Evolutionary conservation across 92 coral and sea anemone species (phyloP), one percentile per base, ranked within the genome.

Genomic region (Micromussa lordhowensis): DNA sequence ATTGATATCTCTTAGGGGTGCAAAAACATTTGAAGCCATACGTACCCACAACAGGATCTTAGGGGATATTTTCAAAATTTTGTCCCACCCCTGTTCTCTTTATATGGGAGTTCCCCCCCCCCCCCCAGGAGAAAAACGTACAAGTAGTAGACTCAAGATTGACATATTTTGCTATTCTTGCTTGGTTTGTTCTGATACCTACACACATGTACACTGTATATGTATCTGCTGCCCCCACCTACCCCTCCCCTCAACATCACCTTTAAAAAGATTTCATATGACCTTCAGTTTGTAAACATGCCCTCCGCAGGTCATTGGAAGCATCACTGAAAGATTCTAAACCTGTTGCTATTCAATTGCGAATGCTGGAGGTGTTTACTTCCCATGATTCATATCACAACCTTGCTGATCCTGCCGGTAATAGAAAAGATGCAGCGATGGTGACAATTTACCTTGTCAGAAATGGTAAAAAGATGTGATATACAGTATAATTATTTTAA

Each of bases 301-400:
- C 26, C 14, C 31, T 83, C 13, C 21, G 21, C 66, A 97, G 99
- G 63, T 92, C 93, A 53, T 74, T 97, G n/a, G 93, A 88, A 24
- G 69, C 55, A 80, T 91, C 94, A 35, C 44, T 94, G 69, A 86
- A 83, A 36, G 94, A 89, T 63, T 93, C 95, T 74, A 91, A 90
- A 61, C 93, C 99, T 40, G 89, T 95, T 75, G 99, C 98, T 28
- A 93, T 95, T n/a, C 99, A 95, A 79, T 85, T 97, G 78, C 92
- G 99, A 51, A 93, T 93, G 94, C 85, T 97, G 4, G 99, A 97
- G 59, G 98, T 93, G 66, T 97, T 97, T 66, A 89, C 99, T 0
- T 89, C 94, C 40, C 87, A 89, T 64, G 90, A 90, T 26, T 92
- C 96, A 38, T 93, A 90, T 68, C 68, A 77, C 19, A 81, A 88